These are phyloP conservation scores for Agrotis ipsilon DNA, from an alignment of 2,888 invertebrate genomes.

Conservation along the genomic window DNA sequence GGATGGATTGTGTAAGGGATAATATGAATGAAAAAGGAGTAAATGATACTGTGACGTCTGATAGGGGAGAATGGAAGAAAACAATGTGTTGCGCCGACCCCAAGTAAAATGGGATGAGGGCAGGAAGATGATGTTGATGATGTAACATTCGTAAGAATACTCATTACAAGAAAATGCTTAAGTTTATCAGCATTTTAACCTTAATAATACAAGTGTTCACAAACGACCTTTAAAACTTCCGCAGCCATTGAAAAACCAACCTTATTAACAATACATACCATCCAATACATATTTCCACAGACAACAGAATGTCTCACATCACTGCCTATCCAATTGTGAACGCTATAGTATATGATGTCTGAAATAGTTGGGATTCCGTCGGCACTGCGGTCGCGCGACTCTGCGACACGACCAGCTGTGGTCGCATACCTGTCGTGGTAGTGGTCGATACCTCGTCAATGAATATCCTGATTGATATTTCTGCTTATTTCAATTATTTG, in stretches of 20 bases:
- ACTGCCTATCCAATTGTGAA: neutral
- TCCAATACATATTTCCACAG: neutral
- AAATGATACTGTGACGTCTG: too few relatives aligned
- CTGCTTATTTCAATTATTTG: slow-evolving; percentile 14
- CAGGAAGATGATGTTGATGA: too few relatives aligned
- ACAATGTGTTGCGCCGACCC: too few relatives aligned
- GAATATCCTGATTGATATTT: slow-evolving; percentile 39
- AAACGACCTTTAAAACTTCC: neutral
- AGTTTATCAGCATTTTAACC: neutral
- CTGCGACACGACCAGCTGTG: slow-evolving; percentile 36
- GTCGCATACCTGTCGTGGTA: slow-evolving; percentile 56
- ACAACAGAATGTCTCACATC: slow-evolving; percentile 2
- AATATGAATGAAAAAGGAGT: too few relatives aligned
- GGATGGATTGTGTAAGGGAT: too few relatives aligned
- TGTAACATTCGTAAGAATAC: too few relatives aligned
- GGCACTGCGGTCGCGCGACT: slow-evolving; percentile 33
- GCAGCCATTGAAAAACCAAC: too few relatives aligned
- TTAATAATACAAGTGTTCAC: neutral
- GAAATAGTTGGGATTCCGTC: slow-evolving; percentile 52
- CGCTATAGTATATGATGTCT: slow-evolving; percentile 9
- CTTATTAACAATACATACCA: too few relatives aligned
- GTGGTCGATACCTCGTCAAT: slow-evolving; percentile 20
- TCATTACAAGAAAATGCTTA: too few relatives aligned
- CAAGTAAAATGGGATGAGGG: too few relatives aligned
- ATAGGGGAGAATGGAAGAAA: too few relatives aligned